phyloP scores from a whole-genome alignment of 2,888 invertebrate species.

The Temnothorax unifasciatus region DNA sequence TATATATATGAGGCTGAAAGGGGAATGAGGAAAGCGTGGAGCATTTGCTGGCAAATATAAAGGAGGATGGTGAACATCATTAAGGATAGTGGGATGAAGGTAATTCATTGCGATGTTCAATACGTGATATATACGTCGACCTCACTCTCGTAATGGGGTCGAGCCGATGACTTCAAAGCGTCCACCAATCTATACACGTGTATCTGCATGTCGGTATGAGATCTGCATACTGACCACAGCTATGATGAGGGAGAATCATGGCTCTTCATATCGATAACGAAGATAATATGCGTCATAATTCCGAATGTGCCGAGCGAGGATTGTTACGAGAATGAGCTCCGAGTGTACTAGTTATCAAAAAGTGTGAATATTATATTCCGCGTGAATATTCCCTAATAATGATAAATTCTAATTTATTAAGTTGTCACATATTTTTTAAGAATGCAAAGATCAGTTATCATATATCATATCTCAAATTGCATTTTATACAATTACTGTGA shows the following conservation, averaged over 20 bases:
- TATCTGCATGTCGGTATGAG: constrained; percentile 14
- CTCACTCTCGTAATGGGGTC: constrained; percentile 45
- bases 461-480: neutral
- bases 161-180: constrained; percentile 38
- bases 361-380: neutral
- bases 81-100: neutral
- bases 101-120: constrained; percentile 16
- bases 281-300: constrained; percentile 11
- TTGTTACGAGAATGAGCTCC: neutral
- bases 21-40: neutral
- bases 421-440: neutral
- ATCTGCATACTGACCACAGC: constrained; percentile 5
- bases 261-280: constrained; percentile 9
- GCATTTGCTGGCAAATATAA: neutral
- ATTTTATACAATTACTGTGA: neutral
- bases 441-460: neutral
- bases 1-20: neutral
- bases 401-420: neutral
- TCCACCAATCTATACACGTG: constrained; percentile 17
- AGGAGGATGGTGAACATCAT: neutral
- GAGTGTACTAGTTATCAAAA: neutral
- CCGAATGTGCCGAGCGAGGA: neutral
- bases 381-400: neutral
- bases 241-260: constrained; percentile 23
- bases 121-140: constrained; percentile 1